These are phyloP conservation scores for Nymphalis c-album DNA, from an alignment of 2,888 invertebrate species.

Conservation along the genomic window DNA sequence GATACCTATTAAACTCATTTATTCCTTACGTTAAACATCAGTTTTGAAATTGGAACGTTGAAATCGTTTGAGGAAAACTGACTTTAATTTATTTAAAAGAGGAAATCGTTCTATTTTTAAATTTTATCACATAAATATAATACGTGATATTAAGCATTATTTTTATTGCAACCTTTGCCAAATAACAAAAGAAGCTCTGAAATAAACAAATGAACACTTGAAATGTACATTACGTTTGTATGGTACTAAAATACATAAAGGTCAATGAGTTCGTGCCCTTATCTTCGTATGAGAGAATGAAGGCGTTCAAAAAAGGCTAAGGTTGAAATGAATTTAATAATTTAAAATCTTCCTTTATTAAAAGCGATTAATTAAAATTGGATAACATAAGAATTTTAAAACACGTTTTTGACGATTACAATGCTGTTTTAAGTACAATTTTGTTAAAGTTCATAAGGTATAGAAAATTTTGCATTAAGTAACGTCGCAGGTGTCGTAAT, in stretches of 20 bases:
- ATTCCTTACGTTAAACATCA: not conserved
- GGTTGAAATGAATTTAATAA: no score
- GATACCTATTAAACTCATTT: slow-evolving; percentile 10
- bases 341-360: no score
- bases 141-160: not conserved
- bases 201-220: slow-evolving; percentile 5
- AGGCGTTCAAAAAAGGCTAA: slow-evolving; percentile 2
- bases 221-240: slow-evolving; percentile 12
- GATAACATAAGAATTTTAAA: no score
- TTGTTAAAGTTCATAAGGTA: no score
- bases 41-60: no score
- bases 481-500: no score
- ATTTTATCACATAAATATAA: not conserved
- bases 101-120: not conserved
- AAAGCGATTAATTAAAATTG: no score
- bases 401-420: no score
- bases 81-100: not conserved
- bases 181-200: slow-evolving; percentile 7
- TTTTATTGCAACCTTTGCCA: slow-evolving; percentile 6
- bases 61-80: no score
- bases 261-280: not conserved
- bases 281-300: not conserved
- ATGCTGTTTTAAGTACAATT: no score
- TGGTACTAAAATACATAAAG: slow-evolving; percentile 11
- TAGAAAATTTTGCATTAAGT: no score